phyloP scores from a whole-genome alignment of 2,888 invertebrate genomes.

The Aquatica leii region DNA sequence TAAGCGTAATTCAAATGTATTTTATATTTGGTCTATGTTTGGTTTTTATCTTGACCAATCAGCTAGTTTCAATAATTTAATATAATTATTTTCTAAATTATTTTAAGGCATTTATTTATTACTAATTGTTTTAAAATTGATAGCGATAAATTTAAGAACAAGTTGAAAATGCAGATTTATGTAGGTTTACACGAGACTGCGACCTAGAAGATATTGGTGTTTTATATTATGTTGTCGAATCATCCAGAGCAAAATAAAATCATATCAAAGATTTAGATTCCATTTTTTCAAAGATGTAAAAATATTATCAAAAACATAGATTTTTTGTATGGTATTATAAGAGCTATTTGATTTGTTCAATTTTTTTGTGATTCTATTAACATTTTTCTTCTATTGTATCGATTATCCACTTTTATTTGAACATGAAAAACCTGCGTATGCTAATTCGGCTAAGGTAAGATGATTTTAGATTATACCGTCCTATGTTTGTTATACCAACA shows the following conservation, averaged over 20 bases:
- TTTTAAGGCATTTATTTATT: not conserved
- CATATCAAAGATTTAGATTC: constrained; percentile 97
- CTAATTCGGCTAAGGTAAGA: constrained; percentile 25
- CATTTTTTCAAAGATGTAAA: constrained; percentile 94
- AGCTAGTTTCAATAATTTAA: constrained; percentile 23
- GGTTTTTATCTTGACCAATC: constrained; percentile 12
- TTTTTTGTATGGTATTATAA: constrained; percentile 88
- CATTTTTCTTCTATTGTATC: constrained; percentile 87
- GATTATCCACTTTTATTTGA: constrained; percentile 86
- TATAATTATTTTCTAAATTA: not conserved
- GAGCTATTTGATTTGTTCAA: constrained; percentile 82
- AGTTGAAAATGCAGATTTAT: constrained; percentile 52
- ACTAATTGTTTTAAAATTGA: constrained; percentile 7
- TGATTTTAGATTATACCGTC: too few species aligned
- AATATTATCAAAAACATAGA: constrained; percentile 95
- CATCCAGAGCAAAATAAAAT: constrained; percentile 83
- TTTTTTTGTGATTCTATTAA: constrained; percentile 86
- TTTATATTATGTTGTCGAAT: constrained; percentile 89
- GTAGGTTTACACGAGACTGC: constrained; percentile 53
- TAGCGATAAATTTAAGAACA: not conserved
- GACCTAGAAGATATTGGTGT: constrained; percentile 65
- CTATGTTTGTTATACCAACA: too few species aligned
- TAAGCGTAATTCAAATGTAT: constrained; percentile 8
- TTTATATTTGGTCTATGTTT: constrained; percentile 5
- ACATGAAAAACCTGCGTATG: constrained; percentile 26